These are phyloP conservation scores for Pheosia tremula DNA, from an alignment of 2,888 invertebrate genomes.

Conservation along the genomic window DNA sequence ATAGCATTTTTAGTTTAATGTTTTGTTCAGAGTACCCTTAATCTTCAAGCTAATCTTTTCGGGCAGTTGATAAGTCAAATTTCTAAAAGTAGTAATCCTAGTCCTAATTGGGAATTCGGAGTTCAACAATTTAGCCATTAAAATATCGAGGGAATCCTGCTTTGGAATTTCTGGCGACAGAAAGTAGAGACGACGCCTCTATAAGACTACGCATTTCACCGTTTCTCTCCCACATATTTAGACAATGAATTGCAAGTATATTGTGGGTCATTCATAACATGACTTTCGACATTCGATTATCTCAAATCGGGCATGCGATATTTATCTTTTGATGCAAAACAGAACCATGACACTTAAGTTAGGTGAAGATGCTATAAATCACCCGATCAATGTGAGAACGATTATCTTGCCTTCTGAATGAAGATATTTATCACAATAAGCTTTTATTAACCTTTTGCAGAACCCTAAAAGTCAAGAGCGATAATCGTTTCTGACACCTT, in stretches of 20 bases:
- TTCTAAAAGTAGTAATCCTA: no score
- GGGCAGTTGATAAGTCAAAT: no score
- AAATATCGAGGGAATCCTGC: background rate
- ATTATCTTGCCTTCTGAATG: conserved; percentile 27
- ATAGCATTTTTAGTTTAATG: no score
- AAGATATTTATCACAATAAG: conserved; percentile 37
- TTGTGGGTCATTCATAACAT: background rate
- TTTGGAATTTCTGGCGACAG: background rate
- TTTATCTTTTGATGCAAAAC: conserved; percentile 4
- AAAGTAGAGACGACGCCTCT: background rate
- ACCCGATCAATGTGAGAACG: background rate
- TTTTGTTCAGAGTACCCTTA: no score
- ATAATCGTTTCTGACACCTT: conserved; percentile 36
- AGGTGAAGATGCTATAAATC: conserved; percentile 5
- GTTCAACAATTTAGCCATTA: background rate
- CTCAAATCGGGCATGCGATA: background rate
- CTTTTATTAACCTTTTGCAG: conserved; percentile 35
- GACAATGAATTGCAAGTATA: background rate
- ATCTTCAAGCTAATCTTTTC: no score
- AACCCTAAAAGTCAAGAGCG: conserved; percentile 27
- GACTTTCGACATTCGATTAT: background rate
- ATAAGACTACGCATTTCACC: background rate
- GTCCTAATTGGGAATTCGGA: no score
- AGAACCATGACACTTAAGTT: background rate
- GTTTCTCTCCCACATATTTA: background rate